These are phyloP conservation scores for Aplocera efformata DNA, from an alignment of 2,888 invertebrate genomes.

Conservation along the genomic window DNA sequence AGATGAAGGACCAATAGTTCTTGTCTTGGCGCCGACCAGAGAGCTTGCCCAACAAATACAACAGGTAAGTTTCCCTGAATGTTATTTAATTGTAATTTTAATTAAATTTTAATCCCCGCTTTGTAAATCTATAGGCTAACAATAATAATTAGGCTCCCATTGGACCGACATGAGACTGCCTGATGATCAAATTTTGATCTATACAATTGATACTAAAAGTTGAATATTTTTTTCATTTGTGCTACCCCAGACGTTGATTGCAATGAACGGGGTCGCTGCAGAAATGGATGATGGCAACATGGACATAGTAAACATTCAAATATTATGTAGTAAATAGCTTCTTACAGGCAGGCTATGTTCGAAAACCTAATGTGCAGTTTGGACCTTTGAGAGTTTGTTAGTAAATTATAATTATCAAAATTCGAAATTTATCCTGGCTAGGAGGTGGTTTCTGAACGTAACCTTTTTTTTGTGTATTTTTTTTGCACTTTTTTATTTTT, in stretches of 20 bases:
- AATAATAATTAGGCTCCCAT: slow-evolving; percentile 30
- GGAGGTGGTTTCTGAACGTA: slow-evolving; percentile 76
- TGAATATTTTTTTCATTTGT: slow-evolving; percentile 57
- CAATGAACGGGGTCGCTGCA: slow-evolving; percentile 72
- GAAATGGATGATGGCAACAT: slow-evolving; percentile 64
- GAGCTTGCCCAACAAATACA: slow-evolving; percentile 96
- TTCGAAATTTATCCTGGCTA: slow-evolving; percentile 41
- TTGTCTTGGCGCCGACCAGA: slow-evolving; percentile 93
- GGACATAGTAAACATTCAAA: slow-evolving; percentile 66
- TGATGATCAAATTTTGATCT: slow-evolving; percentile 15
- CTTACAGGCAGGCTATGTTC: slow-evolving; percentile 73
- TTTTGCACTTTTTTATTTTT: slow-evolving; percentile 20
- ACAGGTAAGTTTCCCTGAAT: slow-evolving; percentile 73
- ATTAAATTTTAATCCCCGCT: slow-evolving; percentile 14
- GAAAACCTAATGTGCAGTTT: slow-evolving; percentile 59
- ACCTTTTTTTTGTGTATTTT: slow-evolving; percentile 47
- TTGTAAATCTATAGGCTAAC: slow-evolving; percentile 12
- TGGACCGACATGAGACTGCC: slow-evolving; percentile 31
- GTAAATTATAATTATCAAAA: slow-evolving; percentile 28
- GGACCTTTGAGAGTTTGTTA: slow-evolving; percentile 24
- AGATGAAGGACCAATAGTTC: slow-evolving; percentile 95
- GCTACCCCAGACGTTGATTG: slow-evolving; percentile 69
- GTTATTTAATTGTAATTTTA: slow-evolving; percentile 1
- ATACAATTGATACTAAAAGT: slow-evolving; percentile 34
- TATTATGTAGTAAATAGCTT: slow-evolving; percentile 64